Conservation (phyloP, 2,797 vertebrate species). For the Artibeus jamaicensis region DNA sequence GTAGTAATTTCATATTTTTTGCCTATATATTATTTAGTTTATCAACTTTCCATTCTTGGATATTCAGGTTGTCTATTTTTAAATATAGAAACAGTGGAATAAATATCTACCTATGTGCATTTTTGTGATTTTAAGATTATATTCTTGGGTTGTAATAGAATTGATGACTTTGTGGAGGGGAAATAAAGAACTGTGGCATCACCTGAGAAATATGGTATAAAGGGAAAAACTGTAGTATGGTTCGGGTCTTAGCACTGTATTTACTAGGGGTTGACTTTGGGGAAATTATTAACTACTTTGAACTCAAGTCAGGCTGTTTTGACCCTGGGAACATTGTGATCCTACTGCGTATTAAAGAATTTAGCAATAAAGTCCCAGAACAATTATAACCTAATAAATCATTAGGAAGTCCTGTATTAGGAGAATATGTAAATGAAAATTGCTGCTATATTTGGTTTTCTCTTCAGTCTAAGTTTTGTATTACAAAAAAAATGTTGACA, state of each 20-base stretch:
- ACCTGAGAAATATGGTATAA: background rate
- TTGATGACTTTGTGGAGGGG: background rate
- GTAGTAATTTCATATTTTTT: background rate
- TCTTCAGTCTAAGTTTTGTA: background rate
- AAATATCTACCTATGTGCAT: background rate
- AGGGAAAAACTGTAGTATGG: background rate
- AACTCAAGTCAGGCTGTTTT: background rate
- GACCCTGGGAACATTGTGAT: background rate
- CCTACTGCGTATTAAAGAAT: slow-evolving; percentile 1
- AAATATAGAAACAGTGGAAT: background rate
- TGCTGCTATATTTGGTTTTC: background rate
- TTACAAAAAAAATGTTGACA: background rate
- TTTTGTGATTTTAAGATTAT: slow-evolving; percentile 46
- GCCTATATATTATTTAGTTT: background rate
- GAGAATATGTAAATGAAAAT: background rate
- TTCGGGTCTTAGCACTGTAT: background rate
- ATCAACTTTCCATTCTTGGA: slow-evolving; percentile 1
- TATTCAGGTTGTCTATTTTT: background rate
- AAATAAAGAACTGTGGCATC: background rate
- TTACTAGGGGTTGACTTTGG: background rate
- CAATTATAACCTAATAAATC: background rate
- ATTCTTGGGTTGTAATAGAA: background rate
- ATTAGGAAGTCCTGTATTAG: background rate
- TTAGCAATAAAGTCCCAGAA: background rate
- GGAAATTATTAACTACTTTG: slow-evolving; percentile 37